Evolutionary conservation across 2,888 invertebrate genomes (phyloP), one percentile per base, ranked within the genome.

Genomic region (Stomorhina lunata): DNA sequence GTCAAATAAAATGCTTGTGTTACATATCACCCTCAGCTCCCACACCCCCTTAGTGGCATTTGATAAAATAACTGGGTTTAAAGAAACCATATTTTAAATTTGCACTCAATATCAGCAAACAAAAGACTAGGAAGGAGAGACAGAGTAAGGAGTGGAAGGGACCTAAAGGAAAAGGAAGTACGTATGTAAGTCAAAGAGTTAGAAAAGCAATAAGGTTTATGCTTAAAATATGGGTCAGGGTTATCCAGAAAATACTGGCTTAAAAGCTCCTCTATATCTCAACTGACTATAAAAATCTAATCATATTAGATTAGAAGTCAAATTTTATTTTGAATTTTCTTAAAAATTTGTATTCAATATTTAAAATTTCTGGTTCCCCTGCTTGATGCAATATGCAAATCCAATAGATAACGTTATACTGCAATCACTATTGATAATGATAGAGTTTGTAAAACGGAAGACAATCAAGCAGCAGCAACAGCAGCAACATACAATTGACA

Each of bases 391-490:
- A 43, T n/a, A n/a, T 65, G 27, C 4, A 2, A 57, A 6, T 10
- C 3, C 15, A 40, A 37, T 17, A 37, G 32, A 57, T 71, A 71
- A 29, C 17, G 59, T 7, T 76, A 9, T 59, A 48, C 29, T 66
- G n/a, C 72, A 79, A 59, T 72, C 40, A 59, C 45, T 65, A 66
- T 66, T 48, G 72, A 73, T 80, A 53, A 63, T 71, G 72, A 79
- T 22, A 61, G 61, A 59, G 37, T 40, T 34, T 72, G 37, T 68
- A 53, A 10, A 68, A 40, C 73, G 80, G 80, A 80, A 80, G 75
- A 75, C 80, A 80, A 73, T 80, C 78, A 79, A 72, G 65, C 43
- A 61, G 27, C 40, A 71, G n/a, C 25, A 63, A 27, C 25, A 25
- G 5, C 27, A 12, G 29, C 7, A 65, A 71, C 6, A 63, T 57